Evolutionary conservation across 1,140 invertebrate genomes (phyloP), one percentile per base, ranked within the genome.

Genomic region (Centruroides sculpturatus): DNA sequence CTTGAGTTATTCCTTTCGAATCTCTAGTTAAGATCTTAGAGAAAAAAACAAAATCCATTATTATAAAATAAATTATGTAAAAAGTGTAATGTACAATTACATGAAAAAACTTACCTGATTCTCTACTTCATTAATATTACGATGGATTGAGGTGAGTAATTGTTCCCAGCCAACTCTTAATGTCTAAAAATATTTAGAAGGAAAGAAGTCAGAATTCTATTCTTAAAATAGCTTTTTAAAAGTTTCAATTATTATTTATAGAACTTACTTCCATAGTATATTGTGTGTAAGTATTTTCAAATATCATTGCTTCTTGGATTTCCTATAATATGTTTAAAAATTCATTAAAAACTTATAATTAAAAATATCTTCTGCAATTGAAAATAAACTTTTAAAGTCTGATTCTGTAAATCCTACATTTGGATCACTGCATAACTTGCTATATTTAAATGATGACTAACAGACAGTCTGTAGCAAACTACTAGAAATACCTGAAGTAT

Each of bases 231-330:
- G 35, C 9, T 0, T 11, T 46, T 4, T 46, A 51, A 53, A n/a
- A 59, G 0, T 11, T 50, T n/a, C 35, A 46, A 53, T 5, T 47
- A 54, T 10, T 13, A 41, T 50, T 34, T 23, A 35, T 5, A 51
- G 55, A 48, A 58, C 51, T 65, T 70, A 76, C 75, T 72, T 99
- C 96, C 96, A 99, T 99, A 60, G 96, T 98, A 77, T 98, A 98
- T 73, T 96, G 92, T 57, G 95, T 98, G 76, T 98, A 98, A 68
- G 91, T 72, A 77, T 98, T 98, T 74, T 99, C 96, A 74, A 99
- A 99, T 71, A 99, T 97, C 90, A 99, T 97, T 69, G 93, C 90
- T 76, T 99, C 95, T 76, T 99, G 96, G 41, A 99, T 91, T 66
- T 94, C 91, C 61, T 64, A 47, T 46, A 50, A 55, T 23, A 23